These are phyloP conservation scores for Lagria hirta DNA, from an alignment of 2,888 invertebrate species.

Conservation along the genomic window DNA sequence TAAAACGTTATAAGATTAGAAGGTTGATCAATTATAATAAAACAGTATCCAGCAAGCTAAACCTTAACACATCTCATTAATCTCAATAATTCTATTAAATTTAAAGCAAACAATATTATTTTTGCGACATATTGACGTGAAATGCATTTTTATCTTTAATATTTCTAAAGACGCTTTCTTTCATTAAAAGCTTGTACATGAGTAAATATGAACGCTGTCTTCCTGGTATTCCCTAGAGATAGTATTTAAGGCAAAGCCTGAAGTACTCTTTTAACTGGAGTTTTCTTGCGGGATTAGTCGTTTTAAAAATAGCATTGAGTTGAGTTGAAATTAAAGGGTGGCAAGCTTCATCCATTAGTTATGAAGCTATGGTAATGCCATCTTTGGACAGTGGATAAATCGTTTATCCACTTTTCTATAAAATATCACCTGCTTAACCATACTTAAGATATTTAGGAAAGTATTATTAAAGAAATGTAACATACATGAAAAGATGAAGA, in stretches of 20 bases:
- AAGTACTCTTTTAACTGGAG: conserved; percentile 27
- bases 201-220: conserved; percentile 22
- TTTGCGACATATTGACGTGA: background rate
- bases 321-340: conserved; percentile 28
- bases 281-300: conserved; percentile 29
- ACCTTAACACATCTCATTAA: too few species aligned
- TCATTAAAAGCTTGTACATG: conserved; percentile 16
- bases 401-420: too few species aligned
- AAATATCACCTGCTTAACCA: too few species aligned
- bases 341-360: conserved; percentile 36
- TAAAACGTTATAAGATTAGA: too few species aligned
- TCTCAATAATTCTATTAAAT: background rate
- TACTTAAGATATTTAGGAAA: too few species aligned
- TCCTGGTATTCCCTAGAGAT: conserved; percentile 13
- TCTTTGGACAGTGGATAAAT: conserved; percentile 22
- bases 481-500: too few species aligned
- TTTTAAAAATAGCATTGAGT: conserved; percentile 27
- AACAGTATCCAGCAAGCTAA: too few species aligned
- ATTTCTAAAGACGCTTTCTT: conserved; percentile 7
- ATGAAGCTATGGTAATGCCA: conserved; percentile 32
- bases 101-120: background rate
- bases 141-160: conserved; percentile 16
- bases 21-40: too few species aligned
- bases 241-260: conserved; percentile 24
- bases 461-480: too few species aligned